These are phyloP conservation scores for Mycogona germanica DNA, from an alignment of 2,888 invertebrate species.

Conservation along the genomic window DNA sequence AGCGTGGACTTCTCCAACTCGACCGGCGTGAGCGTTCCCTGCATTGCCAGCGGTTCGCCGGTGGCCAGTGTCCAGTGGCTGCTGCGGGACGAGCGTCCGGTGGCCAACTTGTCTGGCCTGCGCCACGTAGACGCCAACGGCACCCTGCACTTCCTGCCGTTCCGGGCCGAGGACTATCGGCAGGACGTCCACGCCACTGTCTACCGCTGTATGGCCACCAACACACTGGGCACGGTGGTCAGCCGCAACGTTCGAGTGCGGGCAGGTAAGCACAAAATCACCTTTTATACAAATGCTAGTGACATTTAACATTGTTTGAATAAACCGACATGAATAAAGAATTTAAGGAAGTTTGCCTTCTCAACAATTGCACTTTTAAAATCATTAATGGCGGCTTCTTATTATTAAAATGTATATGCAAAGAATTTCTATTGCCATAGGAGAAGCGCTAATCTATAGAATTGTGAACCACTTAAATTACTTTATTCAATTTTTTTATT, in stretches of 20 bases:
- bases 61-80: conserved; percentile 12
- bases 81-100: conserved; percentile 8
- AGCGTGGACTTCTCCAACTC: conserved; percentile 16
- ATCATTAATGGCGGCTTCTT: too few relatives aligned
- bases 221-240: conserved; percentile 10
- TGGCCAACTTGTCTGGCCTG: not conserved
- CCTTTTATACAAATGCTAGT: too few relatives aligned
- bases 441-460: too few relatives aligned
- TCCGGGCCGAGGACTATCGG: conserved; percentile 14
- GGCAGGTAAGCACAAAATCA: conserved; percentile 11
- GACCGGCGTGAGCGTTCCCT: conserved; percentile 8
- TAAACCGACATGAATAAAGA: too few relatives aligned
- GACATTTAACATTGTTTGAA: too few relatives aligned
- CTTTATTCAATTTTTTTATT: too few relatives aligned
- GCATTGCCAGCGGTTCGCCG: conserved; percentile 9
- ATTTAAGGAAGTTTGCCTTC: too few relatives aligned
- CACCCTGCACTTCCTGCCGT: conserved; percentile 9
- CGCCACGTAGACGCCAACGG: conserved; percentile 8
- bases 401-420: too few relatives aligned
- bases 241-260: conserved; percentile 2
- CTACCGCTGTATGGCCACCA: conserved; percentile 13
- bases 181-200: conserved; percentile 14
- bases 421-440: too few relatives aligned
- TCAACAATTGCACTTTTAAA: too few relatives aligned
- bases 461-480: too few relatives aligned